Percentiles rank a stretch among this genome's conserved stretches.
Conservation (phyloP, 2,888 invertebrate genomes). For the Drosophila anceps region DNA sequence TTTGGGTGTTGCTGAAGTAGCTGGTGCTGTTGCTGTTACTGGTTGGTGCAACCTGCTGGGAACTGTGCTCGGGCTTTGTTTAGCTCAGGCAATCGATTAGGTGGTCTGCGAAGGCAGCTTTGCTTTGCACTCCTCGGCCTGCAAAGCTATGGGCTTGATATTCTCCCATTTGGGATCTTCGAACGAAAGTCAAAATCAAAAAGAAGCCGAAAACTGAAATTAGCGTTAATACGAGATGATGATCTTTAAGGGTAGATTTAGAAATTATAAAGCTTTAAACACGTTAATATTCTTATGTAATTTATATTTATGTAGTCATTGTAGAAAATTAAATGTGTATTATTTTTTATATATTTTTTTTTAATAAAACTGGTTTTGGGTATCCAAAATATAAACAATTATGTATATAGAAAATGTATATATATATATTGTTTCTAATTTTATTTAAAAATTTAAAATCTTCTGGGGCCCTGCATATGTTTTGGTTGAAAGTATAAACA, state of each 20-base stretch:
- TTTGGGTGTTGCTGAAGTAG: slow-evolving; percentile 53
- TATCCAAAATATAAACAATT: too few species aligned
- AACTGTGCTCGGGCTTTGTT: slow-evolving; percentile 73
- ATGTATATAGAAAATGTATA: too few species aligned
- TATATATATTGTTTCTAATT: too few species aligned
- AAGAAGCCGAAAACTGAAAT: slow-evolving; percentile 66
- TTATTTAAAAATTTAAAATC: too few species aligned
- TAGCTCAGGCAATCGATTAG: slow-evolving; percentile 65
- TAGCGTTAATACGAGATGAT: slow-evolving; percentile 66
- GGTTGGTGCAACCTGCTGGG: slow-evolving; percentile 76
- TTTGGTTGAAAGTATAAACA: too few species aligned
- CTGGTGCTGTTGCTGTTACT: slow-evolving; percentile 18
- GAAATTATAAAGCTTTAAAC: neutral
- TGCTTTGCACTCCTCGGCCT: neutral
- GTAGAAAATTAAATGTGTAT: too few species aligned
- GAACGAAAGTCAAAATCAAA: slow-evolving; percentile 68
- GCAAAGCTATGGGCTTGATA: slow-evolving; percentile 37
- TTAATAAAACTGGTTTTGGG: too few species aligned
- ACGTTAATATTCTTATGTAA: neutral
- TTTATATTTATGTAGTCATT: too few species aligned
- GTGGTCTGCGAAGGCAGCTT: slow-evolving; percentile 32
- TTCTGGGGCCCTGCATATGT: too few species aligned
- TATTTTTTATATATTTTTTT: too few species aligned
- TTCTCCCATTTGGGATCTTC: slow-evolving; percentile 24
- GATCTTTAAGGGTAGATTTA: slow-evolving; percentile 21